Conservation (phyloP, 2,113 vertebrate species). For the Elephas maximus region DNA sequence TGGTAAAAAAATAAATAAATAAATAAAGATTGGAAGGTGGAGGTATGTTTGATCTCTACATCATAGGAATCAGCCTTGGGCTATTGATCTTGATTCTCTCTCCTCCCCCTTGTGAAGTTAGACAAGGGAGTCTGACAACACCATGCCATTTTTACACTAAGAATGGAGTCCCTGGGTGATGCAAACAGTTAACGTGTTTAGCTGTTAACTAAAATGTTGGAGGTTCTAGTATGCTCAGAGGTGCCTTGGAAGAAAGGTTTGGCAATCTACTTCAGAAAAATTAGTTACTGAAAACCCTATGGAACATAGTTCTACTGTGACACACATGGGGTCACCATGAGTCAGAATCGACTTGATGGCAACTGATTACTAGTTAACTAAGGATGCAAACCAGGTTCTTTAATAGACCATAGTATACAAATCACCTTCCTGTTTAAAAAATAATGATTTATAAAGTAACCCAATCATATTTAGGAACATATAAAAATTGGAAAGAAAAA, state of each 20-base stretch:
- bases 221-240: no score
- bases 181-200: no score
- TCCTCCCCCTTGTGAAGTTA: no score
- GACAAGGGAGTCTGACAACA: no score
- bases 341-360: background rate
- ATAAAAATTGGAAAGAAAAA: slow-evolving; percentile 12
- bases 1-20: background rate
- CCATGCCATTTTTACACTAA: no score
- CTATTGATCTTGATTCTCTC: no score
- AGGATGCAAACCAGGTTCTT: background rate
- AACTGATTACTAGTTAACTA: background rate
- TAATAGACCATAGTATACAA: background rate
- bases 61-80: background rate
- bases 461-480: background rate
- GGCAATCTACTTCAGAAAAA: background rate
- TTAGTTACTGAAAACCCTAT: background rate
- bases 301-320: background rate
- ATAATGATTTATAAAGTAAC: background rate
- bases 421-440: background rate
- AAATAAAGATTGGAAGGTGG: background rate
- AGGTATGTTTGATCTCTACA: background rate
- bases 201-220: no score
- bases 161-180: no score
- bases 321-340: background rate
- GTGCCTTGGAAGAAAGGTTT: no score